Evolutionary conservation across 2,797 vertebrate species (phyloP).

Genomic region (Basileuterus tristriatus): DNA sequence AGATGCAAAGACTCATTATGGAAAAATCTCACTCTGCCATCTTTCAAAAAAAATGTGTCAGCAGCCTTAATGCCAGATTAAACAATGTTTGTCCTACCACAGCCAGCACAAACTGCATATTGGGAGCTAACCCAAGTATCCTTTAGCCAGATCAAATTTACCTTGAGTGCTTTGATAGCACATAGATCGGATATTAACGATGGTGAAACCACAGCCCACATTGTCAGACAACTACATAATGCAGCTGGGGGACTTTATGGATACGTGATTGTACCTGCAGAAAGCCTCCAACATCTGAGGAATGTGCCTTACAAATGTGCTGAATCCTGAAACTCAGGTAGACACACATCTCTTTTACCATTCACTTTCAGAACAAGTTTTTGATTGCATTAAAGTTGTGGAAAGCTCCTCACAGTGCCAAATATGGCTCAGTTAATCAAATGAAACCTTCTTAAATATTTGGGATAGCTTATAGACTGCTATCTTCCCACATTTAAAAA

Average conservation of each 20-base stretch:
- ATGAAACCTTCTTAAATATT: not conserved
- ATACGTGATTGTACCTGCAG: slow-evolving; percentile 20
- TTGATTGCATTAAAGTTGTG: not conserved
- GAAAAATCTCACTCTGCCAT: not conserved
- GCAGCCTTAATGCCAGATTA: not conserved
- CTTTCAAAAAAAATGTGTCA: not conserved
- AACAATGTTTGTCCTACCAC: not conserved
- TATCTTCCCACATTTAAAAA: slow-evolving; percentile 21
- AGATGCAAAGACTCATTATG: not conserved
- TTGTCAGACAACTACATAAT: slow-evolving; percentile 49
- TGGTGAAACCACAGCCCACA: slow-evolving; percentile 26
- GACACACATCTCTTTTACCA: not conserved
- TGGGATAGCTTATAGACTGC: not conserved
- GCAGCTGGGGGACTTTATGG: not conserved
- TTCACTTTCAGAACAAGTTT: not conserved
- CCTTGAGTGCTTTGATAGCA: slow-evolving; percentile 5
- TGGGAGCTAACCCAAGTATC: not conserved
- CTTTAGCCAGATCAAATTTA: slow-evolving; percentile 30
- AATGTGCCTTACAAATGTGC: not conserved
- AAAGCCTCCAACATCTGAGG: not conserved
- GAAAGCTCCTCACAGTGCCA: not conserved
- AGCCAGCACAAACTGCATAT: not conserved
- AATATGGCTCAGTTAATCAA: not conserved
- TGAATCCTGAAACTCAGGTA: not conserved
- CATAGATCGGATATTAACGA: not conserved